Evolutionary conservation across 2,797 vertebrate species (phyloP).

Genomic region (Poecilia gillii): DNA sequence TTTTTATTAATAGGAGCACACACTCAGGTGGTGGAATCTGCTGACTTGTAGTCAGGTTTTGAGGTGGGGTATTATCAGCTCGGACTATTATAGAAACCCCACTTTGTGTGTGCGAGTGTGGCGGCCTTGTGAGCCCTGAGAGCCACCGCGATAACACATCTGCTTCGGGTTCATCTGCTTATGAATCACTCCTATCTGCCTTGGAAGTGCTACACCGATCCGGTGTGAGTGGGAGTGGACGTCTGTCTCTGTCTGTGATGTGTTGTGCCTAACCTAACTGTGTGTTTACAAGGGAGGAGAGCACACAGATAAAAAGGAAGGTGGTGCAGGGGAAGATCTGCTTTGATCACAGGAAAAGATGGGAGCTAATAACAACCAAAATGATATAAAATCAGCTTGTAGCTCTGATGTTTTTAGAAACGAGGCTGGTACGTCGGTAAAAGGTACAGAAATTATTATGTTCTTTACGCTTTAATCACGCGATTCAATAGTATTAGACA

Average conservation of each 20-base stretch:
- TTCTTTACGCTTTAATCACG: background rate
- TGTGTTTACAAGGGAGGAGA: constrained; percentile 56
- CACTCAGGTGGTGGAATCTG: constrained; percentile 84
- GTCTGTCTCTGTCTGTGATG: constrained; percentile 46
- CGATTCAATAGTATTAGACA: background rate
- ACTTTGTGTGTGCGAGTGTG: constrained; percentile 40
- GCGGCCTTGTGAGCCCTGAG: constrained; percentile 64
- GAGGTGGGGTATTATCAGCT: constrained; percentile 76
- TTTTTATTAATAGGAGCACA: constrained; percentile 34
- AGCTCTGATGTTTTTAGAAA: background rate
- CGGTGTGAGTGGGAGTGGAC: constrained; percentile 31
- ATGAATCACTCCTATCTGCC: constrained; percentile 73
- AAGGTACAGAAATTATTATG: background rate
- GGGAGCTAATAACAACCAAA: constrained; percentile 1
- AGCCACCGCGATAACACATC: constrained; percentile 73
- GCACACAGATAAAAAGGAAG: constrained; percentile 28
- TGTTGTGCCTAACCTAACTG: constrained; percentile 42
- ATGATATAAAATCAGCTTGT: background rate
- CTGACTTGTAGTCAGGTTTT: constrained; percentile 78
- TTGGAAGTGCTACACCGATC: constrained; percentile 54
- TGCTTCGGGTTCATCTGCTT: constrained; percentile 77
- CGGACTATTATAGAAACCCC: constrained; percentile 60
- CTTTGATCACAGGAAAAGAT: constrained; percentile 16
- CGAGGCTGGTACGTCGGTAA: background rate
- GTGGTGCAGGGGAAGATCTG: background rate